These are phyloP conservation scores for Lasioglossum marginatum DNA, from an alignment of 2,888 invertebrate species.

Conservation along the genomic window DNA sequence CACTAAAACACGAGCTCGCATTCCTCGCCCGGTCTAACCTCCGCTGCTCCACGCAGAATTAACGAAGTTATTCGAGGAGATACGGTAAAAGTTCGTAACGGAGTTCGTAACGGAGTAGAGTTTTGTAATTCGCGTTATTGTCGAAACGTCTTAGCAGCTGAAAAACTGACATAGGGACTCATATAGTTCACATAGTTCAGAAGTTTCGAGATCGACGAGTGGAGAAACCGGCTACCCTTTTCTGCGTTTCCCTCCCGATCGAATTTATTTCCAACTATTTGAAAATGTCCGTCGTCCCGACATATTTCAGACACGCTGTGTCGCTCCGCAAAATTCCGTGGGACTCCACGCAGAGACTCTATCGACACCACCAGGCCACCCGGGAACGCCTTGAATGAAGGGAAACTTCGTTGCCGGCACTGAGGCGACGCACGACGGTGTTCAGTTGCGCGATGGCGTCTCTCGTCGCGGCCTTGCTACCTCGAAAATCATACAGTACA, in stretches of 20 bases:
- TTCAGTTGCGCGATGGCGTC: constrained; percentile 5
- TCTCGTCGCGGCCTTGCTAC: neutral
- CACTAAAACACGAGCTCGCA: constrained; percentile 49
- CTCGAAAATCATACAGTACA: constrained; percentile 21
- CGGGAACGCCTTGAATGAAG: neutral
- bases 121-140: constrained; percentile 65
- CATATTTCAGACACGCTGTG: neutral
- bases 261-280: neutral
- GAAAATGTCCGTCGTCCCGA: neutral
- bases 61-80: constrained; percentile 65
- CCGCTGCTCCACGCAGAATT: constrained; percentile 46
- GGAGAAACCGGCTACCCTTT: neutral
- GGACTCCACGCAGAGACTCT: neutral
- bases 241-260: neutral
- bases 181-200: no score
- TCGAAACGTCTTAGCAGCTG: constrained; percentile 47
- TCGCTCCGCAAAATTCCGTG: neutral
- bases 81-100: constrained; percentile 52
- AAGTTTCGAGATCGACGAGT: neutral
- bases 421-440: neutral
- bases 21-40: constrained; percentile 26
- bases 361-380: neutral
- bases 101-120: constrained; percentile 25
- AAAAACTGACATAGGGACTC: constrained; percentile 42
- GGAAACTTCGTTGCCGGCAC: neutral